Evolutionary conservation across 2,113 vertebrate species (phyloP).

Genomic region (Passer montanus): DNA sequence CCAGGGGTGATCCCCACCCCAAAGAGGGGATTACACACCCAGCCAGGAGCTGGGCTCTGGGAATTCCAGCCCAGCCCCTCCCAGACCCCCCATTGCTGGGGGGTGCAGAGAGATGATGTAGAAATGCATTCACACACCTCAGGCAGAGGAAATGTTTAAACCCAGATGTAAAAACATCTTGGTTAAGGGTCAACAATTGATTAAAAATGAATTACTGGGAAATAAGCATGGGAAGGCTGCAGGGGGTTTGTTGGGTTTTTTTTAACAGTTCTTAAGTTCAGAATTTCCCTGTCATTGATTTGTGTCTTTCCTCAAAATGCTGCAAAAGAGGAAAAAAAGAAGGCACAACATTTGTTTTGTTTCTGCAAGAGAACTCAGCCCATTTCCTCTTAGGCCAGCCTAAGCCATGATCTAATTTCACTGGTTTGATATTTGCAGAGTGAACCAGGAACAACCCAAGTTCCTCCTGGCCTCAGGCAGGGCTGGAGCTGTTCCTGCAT

Average conservation of each 20-base stretch:
- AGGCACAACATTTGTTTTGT: neutral
- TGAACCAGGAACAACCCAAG: neutral
- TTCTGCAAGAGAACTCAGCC: neutral
- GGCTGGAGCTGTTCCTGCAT: neutral
- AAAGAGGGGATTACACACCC: neutral
- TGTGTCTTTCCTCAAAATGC: neutral
- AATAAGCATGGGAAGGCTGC: neutral
- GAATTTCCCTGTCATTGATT: neutral
- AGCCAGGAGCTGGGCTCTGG: neutral
- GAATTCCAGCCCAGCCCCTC: neutral
- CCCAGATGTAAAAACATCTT: neutral
- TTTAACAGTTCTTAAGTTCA: neutral
- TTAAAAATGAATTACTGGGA: neutral
- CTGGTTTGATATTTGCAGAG: neutral
- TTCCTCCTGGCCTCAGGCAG: accelerated
- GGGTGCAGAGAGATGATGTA: neutral
- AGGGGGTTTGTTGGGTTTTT: neutral
- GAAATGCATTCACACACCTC: neutral
- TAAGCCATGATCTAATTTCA: neutral
- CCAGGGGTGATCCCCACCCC: neutral
- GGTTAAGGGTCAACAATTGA: neutral
- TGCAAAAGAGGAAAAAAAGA: neutral
- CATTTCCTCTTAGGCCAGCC: neutral
- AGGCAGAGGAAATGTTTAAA: neutral
- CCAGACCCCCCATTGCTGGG: no score